phyloP scores from a whole-genome alignment of 2,888 invertebrate genomes.

The Melanchra persicariae region DNA sequence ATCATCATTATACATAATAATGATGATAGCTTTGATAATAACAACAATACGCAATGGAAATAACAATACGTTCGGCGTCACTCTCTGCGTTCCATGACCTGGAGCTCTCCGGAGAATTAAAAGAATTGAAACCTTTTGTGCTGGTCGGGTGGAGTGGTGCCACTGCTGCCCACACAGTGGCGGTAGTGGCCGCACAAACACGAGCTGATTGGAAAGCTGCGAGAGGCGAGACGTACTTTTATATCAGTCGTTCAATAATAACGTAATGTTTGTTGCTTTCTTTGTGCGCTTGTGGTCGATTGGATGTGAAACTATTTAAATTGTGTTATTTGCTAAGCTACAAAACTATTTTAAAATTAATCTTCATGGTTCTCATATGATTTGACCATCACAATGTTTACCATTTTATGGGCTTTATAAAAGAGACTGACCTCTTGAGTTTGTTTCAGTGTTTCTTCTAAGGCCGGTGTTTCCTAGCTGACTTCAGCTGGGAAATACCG shows the following conservation, averaged over 20 bases:
- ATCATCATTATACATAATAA: background rate
- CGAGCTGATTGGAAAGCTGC: conserved; percentile 37
- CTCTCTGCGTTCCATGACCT: conserved; percentile 9
- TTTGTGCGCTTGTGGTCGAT: background rate
- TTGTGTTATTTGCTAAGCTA: background rate
- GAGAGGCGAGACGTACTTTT: conserved; percentile 26
- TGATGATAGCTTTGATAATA: background rate
- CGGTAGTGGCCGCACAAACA: background rate
- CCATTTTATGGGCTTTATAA: too few relatives aligned
- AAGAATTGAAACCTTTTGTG: conserved; percentile 51
- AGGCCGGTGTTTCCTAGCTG: too few relatives aligned
- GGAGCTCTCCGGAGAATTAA: conserved; percentile 19
- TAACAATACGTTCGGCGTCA: background rate
- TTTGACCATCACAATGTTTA: too few relatives aligned
- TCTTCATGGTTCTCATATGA: too few relatives aligned
- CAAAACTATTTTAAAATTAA: too few relatives aligned
- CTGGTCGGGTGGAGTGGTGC: conserved; percentile 5
- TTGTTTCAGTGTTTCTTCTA: too few relatives aligned
- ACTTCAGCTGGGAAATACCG: too few relatives aligned
- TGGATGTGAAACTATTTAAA: background rate
- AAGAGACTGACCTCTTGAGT: too few relatives aligned
- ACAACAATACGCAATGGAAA: too few relatives aligned
- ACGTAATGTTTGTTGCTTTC: conserved; percentile 12
- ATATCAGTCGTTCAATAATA: conserved; percentile 25
- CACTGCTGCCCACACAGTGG: background rate